phyloP scores from a whole-genome alignment of 2,113 vertebrate genomes.

The Struthio camelus region DNA sequence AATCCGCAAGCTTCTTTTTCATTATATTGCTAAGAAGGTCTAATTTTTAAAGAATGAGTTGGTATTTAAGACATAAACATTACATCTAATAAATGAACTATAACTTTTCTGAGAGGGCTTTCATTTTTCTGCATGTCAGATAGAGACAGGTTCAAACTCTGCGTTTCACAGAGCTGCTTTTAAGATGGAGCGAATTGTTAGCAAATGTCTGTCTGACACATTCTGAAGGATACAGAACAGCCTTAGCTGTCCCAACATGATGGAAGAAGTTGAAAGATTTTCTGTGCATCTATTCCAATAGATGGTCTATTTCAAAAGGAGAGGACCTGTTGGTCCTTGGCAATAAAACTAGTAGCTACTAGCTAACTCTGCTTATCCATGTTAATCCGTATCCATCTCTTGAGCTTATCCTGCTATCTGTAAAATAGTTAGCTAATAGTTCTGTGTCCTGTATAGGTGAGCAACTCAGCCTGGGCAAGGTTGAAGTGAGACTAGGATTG shows the following conservation, averaged over 20 bases:
- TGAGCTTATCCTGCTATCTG: background rate
- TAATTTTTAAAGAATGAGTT: slow-evolving; percentile 34
- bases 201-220: background rate
- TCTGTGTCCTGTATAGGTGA: background rate
- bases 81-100: background rate
- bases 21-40: background rate
- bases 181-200: background rate
- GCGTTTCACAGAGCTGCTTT: background rate
- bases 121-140: background rate
- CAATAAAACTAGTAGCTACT: background rate
- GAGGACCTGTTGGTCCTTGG: background rate
- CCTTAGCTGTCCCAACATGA: background rate
- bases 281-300: background rate
- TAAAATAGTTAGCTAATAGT: background rate
- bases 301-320: background rate
- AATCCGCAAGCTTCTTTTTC: background rate
- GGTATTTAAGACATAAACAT: background rate
- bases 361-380: background rate
- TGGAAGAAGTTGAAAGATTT: background rate
- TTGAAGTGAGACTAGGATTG: background rate
- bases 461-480: background rate
- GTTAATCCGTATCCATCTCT: background rate
- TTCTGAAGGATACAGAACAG: background rate
- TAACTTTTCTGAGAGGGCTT: background rate
- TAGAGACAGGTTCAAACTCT: background rate